These are phyloP conservation scores for Agonopterix heracliana DNA, from an alignment of 2,888 invertebrate species.

Conservation along the genomic window DNA sequence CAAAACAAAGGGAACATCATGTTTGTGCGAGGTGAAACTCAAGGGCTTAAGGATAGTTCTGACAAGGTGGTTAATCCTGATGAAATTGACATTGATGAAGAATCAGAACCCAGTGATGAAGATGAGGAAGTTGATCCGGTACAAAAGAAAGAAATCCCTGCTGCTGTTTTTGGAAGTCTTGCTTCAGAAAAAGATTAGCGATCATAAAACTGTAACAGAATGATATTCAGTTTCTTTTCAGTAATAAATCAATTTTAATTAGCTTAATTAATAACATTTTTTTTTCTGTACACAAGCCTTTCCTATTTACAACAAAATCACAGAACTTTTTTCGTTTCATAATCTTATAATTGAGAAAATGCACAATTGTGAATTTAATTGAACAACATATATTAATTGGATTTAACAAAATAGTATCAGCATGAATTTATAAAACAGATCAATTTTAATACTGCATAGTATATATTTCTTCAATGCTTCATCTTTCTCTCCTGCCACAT, in stretches of 20 bases:
- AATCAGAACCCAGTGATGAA: slow-evolving; percentile 79
- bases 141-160: slow-evolving; percentile 90
- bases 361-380: too few relatives aligned
- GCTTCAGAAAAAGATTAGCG: slow-evolving; percentile 40
- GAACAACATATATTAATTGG: too few relatives aligned
- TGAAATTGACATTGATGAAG: slow-evolving; percentile 90
- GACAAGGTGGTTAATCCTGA: slow-evolving; percentile 89
- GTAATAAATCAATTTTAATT: slow-evolving; percentile 49
- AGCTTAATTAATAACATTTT: slow-evolving; percentile 41
- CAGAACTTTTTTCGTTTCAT: slow-evolving; percentile 29
- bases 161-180: slow-evolving; percentile 93
- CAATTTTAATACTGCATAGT: too few relatives aligned
- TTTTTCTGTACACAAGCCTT: slow-evolving; percentile 36
- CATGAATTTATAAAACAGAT: too few relatives aligned
- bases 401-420: too few relatives aligned
- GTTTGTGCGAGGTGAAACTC: slow-evolving; percentile 92
- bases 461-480: too few relatives aligned
- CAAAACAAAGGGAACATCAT: slow-evolving; percentile 80
- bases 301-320: slow-evolving; percentile 61
- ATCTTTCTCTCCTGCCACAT: too few relatives aligned
- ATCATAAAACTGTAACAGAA: slow-evolving; percentile 4
- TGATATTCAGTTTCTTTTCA: slow-evolving; percentile 16
- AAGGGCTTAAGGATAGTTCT: slow-evolving; percentile 79
- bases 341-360: slow-evolving; percentile 9
- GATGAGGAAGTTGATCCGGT: slow-evolving; percentile 80